Evolutionary conservation across 2,888 invertebrate species (phyloP).

Genomic region (Tenthredo livida): DNA sequence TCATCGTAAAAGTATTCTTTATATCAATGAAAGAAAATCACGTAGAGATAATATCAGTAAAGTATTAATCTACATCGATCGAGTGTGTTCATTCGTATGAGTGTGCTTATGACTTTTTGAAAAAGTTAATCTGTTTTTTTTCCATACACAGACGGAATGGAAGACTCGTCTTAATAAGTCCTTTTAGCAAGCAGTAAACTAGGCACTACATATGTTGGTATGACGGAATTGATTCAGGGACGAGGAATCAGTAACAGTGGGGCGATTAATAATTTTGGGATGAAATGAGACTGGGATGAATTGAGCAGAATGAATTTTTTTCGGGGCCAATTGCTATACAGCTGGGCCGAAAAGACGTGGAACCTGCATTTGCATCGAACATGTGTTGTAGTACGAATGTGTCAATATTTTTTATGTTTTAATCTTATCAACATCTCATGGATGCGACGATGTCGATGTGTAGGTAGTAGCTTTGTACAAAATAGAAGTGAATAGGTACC

Average conservation of each 20-base stretch:
- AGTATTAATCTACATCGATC: not conserved
- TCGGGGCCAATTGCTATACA: too few species aligned
- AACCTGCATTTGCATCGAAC: not conserved
- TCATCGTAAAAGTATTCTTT: not conserved
- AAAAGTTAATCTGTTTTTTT: not conserved
- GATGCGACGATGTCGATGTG: not conserved
- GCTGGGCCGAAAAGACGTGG: too few species aligned
- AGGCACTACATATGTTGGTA: too few species aligned
- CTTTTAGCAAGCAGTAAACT: too few species aligned
- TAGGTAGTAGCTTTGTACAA: not conserved
- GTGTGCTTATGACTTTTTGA: not conserved
- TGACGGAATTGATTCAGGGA: too few species aligned
- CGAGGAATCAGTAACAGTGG: too few species aligned
- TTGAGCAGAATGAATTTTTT: too few species aligned
- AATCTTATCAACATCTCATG: slow-evolving; percentile 7
- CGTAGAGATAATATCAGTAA: not conserved
- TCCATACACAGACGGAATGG: too few species aligned
- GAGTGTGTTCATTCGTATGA: not conserved
- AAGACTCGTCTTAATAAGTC: too few species aligned
- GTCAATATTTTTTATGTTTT: not conserved
- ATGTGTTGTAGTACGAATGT: not conserved
- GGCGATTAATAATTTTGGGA: too few species aligned
- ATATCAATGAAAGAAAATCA: not conserved
- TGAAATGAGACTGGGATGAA: too few species aligned
- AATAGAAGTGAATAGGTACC: not conserved